Conservation (phyloP, 2,888 invertebrate species). For the Drosophila cognata region DNA sequence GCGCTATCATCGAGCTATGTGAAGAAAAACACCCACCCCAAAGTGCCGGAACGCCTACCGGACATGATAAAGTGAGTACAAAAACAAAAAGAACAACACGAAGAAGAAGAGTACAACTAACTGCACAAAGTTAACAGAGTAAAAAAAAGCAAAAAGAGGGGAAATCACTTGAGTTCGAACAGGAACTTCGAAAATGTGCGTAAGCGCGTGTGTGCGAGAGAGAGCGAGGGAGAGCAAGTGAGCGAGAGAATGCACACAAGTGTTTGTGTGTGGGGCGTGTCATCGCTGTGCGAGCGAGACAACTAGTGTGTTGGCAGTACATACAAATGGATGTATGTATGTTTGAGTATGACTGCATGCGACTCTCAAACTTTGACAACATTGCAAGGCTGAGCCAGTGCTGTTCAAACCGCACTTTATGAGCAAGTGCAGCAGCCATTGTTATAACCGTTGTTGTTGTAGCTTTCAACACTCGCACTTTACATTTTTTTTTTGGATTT, state of each 20-base stretch:
- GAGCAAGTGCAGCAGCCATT: constrained; percentile 51
- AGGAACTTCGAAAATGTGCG: constrained; percentile 56
- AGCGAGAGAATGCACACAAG: constrained; percentile 3
- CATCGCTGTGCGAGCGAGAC: constrained; percentile 48
- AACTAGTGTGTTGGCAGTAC: constrained; percentile 11
- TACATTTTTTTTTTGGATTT: constrained; percentile 39
- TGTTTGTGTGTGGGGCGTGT: constrained; percentile 57
- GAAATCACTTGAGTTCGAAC: constrained; percentile 57
- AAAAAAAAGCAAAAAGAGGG: constrained; percentile 32
- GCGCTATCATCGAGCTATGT: constrained; percentile 84
- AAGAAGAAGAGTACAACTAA: constrained; percentile 17
- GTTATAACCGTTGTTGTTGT: constrained; percentile 33
- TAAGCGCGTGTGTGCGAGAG: constrained; percentile 11
- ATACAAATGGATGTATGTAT: constrained; percentile 14
- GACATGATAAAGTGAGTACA: constrained; percentile 85
- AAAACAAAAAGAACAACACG: constrained; percentile 26
- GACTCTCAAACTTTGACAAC: constrained; percentile 22
- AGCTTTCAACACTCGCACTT: constrained; percentile 57
- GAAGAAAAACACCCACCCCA: constrained; percentile 85
- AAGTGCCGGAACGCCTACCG: constrained; percentile 85
- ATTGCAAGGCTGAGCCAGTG: constrained; percentile 13
- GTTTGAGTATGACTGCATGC: background rate
- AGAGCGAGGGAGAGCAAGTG: background rate
- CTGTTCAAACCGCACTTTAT: constrained; percentile 33
- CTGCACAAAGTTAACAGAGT: constrained; percentile 32